A percentile compares a stretch with the other conserved stretches of the same genome.
Evolutionary conservation across 2,888 invertebrate genomes (phyloP).

Genomic region (Lepetodrilus schrolli): DNA sequence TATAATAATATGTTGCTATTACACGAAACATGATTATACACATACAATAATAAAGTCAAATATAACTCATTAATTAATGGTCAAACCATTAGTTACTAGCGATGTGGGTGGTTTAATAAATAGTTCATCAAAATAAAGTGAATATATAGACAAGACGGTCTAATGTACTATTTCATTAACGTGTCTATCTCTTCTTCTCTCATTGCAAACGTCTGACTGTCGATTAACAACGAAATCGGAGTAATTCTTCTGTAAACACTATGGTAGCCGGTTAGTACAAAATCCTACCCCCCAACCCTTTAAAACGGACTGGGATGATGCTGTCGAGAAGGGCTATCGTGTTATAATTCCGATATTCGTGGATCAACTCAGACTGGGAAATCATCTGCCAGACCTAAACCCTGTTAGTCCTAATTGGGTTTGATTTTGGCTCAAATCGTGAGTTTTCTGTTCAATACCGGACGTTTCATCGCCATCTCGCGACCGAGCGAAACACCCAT

Average conservation of each 20-base stretch:
- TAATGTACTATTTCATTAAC: slow-evolving; percentile 25
- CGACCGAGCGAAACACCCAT: not conserved
- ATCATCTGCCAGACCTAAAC: not conserved
- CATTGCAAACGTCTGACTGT: not conserved
- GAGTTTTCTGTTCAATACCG: not conserved
- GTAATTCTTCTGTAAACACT: slow-evolving; percentile 16
- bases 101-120: not conserved
- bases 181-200: not conserved
- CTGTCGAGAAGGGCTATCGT: slow-evolving; percentile 1
- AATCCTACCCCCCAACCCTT: slow-evolving; percentile 9
- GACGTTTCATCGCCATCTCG: slow-evolving; percentile 3
- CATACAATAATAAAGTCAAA: too few species aligned
- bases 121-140: not conserved
- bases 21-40: too few species aligned
- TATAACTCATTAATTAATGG: too few species aligned
- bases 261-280: slow-evolving; percentile 2
- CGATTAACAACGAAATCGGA: slow-evolving; percentile 3
- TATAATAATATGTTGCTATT: too few species aligned
- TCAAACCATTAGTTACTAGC: too few species aligned
- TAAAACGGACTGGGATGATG: slow-evolving; percentile 14
- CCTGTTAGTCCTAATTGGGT: slow-evolving; percentile 23
- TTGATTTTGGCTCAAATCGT: slow-evolving; percentile 12
- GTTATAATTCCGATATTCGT: slow-evolving; percentile 21
- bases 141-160: not conserved
- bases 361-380: not conserved